These are phyloP conservation scores for Dyspetes luteomarginatus DNA, from an alignment of 2,888 invertebrate species.

Conservation along the genomic window DNA sequence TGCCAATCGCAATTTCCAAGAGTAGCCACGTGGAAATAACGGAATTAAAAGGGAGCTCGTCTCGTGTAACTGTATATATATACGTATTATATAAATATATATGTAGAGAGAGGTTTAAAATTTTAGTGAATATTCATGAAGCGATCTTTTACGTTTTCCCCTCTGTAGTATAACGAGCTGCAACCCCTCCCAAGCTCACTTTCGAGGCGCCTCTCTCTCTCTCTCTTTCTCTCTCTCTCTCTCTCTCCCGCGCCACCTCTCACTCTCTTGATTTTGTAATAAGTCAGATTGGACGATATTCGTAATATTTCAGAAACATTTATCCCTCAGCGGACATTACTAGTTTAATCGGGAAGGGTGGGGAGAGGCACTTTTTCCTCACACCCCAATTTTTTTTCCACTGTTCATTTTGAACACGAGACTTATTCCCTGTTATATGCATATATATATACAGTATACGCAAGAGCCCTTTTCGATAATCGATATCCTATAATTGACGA, in stretches of 20 bases:
- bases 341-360: conserved; percentile 24
- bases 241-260: conserved; percentile 3
- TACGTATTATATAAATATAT: neutral
- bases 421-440: neutral
- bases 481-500: conserved; percentile 55
- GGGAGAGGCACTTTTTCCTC: neutral
- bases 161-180: conserved; percentile 33
- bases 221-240: conserved; percentile 16
- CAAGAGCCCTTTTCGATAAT: conserved; percentile 23
- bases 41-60: conserved; percentile 62
- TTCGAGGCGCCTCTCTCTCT: neutral
- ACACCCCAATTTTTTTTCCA: neutral
- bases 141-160: conserved; percentile 53
- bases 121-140: conserved; percentile 64
- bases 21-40: conserved; percentile 65
- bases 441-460: neutral
- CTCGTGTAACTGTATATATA: neutral
- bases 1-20: conserved; percentile 62
- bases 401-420: neutral
- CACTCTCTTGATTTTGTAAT: conserved; percentile 28
- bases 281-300: conserved; percentile 46
- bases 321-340: conserved; percentile 15
- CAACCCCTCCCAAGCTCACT: conserved; percentile 12
- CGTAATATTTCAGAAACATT: conserved; percentile 12
- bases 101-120: conserved; percentile 40